Evolutionary conservation across 2,797 vertebrate species (phyloP).

Genomic region (Ataeniobius toweri): DNA sequence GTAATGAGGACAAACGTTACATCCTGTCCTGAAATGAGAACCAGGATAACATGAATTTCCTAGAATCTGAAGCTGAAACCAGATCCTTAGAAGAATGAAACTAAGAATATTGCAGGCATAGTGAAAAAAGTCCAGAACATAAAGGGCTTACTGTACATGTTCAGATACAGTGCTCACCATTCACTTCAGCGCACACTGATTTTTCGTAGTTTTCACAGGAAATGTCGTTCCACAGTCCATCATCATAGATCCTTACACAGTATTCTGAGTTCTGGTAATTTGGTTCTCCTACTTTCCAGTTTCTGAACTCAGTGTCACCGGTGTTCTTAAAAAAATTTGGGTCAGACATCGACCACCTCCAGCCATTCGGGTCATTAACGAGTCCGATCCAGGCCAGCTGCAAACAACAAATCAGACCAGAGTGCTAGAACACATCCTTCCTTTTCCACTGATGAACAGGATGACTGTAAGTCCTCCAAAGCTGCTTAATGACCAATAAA

Average conservation of each 20-base stretch:
- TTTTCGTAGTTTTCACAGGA: fast-evolving
- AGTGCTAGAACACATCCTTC: too few species aligned
- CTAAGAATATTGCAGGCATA: too few species aligned
- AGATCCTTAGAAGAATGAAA: neutral
- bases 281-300: fast-evolving
- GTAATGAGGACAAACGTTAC: neutral
- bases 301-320: neutral
- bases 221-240: neutral
- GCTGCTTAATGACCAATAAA: too few species aligned
- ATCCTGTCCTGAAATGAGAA: constrained; percentile 2
- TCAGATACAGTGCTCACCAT: constrained; percentile 9
- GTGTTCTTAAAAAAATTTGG: constrained; percentile 4
- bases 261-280: fast-evolving
- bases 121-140: neutral
- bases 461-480: too few species aligned
- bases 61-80: neutral
- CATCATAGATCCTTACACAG: constrained; percentile 4
- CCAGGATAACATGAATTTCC: neutral
- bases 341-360: constrained; percentile 52
- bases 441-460: too few species aligned
- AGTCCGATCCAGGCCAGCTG: constrained; percentile 52
- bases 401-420: neutral
- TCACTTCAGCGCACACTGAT: constrained; percentile 28
- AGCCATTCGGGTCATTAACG: constrained; percentile 25
- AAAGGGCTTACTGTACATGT: neutral